Evolutionary conservation across 2,888 invertebrate species (phyloP).

Genomic region (Hecatera dysodea): DNA sequence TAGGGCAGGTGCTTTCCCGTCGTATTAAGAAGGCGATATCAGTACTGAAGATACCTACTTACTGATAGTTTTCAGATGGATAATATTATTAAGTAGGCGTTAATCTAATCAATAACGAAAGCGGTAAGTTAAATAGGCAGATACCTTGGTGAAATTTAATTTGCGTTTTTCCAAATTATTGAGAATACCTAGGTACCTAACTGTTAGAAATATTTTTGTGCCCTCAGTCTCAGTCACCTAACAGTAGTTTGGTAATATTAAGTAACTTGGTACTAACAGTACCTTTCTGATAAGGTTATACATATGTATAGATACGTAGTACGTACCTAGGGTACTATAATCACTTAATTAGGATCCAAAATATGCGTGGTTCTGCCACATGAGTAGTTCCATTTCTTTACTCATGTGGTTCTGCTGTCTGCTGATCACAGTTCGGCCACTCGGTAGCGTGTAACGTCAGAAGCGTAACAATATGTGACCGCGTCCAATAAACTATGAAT

Average conservation of each 20-base stretch:
- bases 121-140: background rate
- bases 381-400: too few species aligned
- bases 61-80: conserved; percentile 7
- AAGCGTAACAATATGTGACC: conserved; percentile 7
- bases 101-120: conserved; percentile 29
- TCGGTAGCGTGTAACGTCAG: background rate
- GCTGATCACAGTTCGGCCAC: background rate
- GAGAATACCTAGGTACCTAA: too few species aligned
- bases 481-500: conserved; percentile 2
- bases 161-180: background rate
- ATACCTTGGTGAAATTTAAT: background rate
- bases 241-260: too few species aligned
- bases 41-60: background rate
- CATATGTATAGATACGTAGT: too few species aligned
- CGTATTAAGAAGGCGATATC: conserved; percentile 19
- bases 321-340: too few species aligned
- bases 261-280: background rate
- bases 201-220: background rate
- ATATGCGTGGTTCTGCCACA: too few species aligned
- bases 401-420: too few species aligned
- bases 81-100: conserved; percentile 7
- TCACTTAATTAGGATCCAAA: too few species aligned
- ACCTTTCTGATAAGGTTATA: background rate
- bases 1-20: conserved; percentile 3
- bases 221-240: too few species aligned